Conservation (phyloP, 2,888 invertebrate genomes). For the Hypsopygia costalis region DNA sequence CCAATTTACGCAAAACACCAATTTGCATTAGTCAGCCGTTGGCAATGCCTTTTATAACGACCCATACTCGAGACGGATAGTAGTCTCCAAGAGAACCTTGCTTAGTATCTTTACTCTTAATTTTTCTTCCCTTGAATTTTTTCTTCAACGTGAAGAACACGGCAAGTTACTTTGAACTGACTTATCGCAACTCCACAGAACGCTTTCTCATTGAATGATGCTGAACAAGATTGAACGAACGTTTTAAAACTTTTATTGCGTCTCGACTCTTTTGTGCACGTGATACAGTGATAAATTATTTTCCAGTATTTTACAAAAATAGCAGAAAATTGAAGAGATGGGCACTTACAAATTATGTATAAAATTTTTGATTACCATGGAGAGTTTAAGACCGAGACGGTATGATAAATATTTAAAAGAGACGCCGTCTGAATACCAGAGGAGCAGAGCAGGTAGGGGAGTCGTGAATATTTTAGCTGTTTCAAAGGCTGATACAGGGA, state of each 20-base stretch:
- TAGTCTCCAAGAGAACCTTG: no score
- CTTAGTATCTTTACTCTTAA: no score
- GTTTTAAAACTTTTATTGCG: background rate
- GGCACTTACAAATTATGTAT: background rate
- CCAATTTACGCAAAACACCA: no score
- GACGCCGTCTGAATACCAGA: conserved; percentile 7
- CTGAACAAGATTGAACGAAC: background rate
- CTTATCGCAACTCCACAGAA: background rate
- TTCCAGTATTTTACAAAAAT: no score
- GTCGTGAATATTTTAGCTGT: conserved; percentile 24
- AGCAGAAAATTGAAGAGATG: no score
- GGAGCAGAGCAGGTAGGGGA: conserved; percentile 1
- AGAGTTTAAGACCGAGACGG: conserved; percentile 2
- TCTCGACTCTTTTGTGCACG: background rate
- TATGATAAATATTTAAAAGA: conserved; percentile 10
- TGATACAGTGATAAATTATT: no score
- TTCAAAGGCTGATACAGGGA: conserved; percentile 24
- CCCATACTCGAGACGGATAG: no score
- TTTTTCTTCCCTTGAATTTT: background rate
- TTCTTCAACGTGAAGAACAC: background rate
- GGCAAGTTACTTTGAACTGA: background rate
- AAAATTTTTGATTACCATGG: background rate
- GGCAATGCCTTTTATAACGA: no score
- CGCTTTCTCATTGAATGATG: background rate
- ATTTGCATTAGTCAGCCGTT: no score